Evolutionary conservation across 2,113 vertebrate species (phyloP), one percentile per base, ranked within the genome.

Genomic region (Delphinus delphis): DNA sequence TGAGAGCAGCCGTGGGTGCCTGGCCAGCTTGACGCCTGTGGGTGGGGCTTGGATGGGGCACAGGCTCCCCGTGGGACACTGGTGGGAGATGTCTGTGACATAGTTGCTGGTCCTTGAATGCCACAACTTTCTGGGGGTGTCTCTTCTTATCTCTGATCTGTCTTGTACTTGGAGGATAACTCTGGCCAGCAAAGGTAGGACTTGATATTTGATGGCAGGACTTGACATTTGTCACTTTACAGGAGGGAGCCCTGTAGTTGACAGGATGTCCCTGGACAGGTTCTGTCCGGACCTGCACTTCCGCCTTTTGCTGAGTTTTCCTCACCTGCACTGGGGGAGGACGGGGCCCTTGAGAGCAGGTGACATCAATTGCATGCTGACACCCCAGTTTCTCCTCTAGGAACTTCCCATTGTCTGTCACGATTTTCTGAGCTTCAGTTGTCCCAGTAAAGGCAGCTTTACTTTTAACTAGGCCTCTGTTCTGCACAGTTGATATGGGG

Each of bases 1-100:
- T 8, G 18, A 4, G 18, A 1, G 0, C 1, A 5, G 12, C 58
- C 3, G 7, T 53, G 67, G 18, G 2, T 2, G 38, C 23, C 26
- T 41, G 71, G 83, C 9, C 41, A 31, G 8, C 53, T 28, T n/a
- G 67, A 82, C 2, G 3, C 50, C 26, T 92, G 17, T 31, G 28
- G 21, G 15, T 14, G 10, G 31, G 11, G 1, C 8, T 20, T 62
- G 31, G 12, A 33, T 26, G 62, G 36, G 26, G 23, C 26, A 47
- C 7, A 18, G 10, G 7, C 1, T 53, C 3, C 10, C n/a, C 36
- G n/a, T 14, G 15, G 36, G 60, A 0, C 31, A 23, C 13, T 17
- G 53, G 8, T 26, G 6, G n/a, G 44, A 8, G 8, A 4, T 71
- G 13, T 80, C 21, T 47, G 60, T 41, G 38, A 53, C 0, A 15